Percentiles rank a stretch among this genome's conserved stretches.
Evolutionary conservation across 2,113 vertebrate genomes (phyloP).

Genomic region (Struthidea cinerea): DNA sequence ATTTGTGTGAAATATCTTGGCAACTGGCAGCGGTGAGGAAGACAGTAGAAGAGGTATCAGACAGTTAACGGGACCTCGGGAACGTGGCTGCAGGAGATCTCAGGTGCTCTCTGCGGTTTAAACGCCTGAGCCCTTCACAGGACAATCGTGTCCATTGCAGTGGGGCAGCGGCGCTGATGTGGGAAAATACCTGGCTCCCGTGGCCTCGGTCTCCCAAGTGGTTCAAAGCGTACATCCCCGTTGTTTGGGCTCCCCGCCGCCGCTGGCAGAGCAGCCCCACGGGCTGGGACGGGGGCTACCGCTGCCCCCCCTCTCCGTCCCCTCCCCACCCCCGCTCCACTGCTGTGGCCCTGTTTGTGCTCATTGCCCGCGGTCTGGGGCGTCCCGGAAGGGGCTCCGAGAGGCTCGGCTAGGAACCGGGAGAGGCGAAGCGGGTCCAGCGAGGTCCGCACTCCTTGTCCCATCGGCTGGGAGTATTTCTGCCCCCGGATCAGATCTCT

Average conservation of each 20-base stretch:
- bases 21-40: constrained; percentile 18
- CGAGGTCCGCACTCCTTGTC: not conserved
- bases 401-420: not conserved
- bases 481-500: not conserved
- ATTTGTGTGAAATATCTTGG: constrained; percentile 59
- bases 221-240: not conserved
- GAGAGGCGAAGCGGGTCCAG: not conserved
- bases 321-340: fast-evolving
- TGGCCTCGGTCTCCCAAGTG: not conserved
- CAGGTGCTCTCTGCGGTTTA: not conserved
- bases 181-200: not conserved
- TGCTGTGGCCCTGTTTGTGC: not conserved
- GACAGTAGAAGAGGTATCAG: not conserved
- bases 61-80: not conserved
- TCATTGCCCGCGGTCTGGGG: not conserved
- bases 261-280: not conserved
- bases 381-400: not conserved
- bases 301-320: no score
- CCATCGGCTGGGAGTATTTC: not conserved
- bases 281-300: not conserved
- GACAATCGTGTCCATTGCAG: not conserved
- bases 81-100: not conserved
- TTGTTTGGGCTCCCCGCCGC: not conserved
- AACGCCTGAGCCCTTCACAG: not conserved
- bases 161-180: no score